Evolutionary conservation across 2,113 vertebrate species (phyloP).

Genomic region (Stegastes partitus): DNA sequence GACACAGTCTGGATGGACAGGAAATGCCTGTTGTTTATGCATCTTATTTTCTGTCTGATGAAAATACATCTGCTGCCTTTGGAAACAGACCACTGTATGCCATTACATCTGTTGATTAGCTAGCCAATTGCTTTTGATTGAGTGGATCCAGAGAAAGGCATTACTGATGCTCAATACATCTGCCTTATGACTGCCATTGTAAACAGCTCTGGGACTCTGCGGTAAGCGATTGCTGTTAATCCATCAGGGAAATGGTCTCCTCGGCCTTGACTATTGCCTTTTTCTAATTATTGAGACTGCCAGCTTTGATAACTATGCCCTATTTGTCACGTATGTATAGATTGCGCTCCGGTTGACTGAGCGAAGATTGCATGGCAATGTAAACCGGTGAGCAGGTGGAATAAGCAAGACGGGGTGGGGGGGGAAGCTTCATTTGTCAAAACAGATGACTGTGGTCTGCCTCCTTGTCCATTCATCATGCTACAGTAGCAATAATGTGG

Average conservation of each 20-base stretch:
- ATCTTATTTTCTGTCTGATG: conserved; percentile 49
- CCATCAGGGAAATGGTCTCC: conserved; percentile 76
- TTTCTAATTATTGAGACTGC: conserved; percentile 82
- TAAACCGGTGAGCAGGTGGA: conserved; percentile 51
- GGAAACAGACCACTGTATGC: conserved; percentile 41
- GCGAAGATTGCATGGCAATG: conserved; percentile 45
- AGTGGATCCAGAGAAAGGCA: conserved; percentile 56
- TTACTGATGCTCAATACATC: conserved; percentile 60
- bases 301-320: conserved; percentile 75
- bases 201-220: conserved; percentile 63
- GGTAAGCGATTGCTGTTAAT: conserved; percentile 70
- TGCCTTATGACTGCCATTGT: conserved; percentile 63
- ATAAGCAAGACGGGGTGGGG: conserved; percentile 5
- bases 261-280: conserved; percentile 63
- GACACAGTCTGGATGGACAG: not conserved
- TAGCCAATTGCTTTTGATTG: conserved; percentile 65
- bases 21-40: conserved; percentile 50
- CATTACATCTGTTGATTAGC: conserved; percentile 69
- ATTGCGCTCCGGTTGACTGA: conserved; percentile 46
- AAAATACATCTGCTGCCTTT: conserved; percentile 58
- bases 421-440: conserved; percentile 56
- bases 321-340: conserved; percentile 75
- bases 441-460: conserved; percentile 28
- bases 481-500: conserved; percentile 12
- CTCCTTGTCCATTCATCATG: conserved; percentile 36